Evolutionary conservation across 2,113 vertebrate species (phyloP).

Genomic region (Calyptommatus sinebrachiatus): DNA sequence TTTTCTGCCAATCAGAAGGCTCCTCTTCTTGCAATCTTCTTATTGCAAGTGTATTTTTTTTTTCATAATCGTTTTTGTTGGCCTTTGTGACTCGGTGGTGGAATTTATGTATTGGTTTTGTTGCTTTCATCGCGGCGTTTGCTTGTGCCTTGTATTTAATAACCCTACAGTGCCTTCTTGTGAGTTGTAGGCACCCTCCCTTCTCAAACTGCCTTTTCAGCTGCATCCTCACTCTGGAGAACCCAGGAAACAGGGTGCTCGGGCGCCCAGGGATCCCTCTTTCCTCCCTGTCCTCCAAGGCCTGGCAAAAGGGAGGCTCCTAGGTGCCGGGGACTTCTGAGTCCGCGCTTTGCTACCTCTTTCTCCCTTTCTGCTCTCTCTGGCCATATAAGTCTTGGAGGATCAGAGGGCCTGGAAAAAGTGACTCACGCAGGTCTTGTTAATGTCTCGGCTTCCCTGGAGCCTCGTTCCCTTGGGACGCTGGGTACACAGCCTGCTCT

Average conservation of each 20-base stretch:
- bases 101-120: too few relatives aligned
- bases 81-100: too few relatives aligned
- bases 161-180: too few relatives aligned
- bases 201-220: too few relatives aligned
- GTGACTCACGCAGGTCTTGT: slow-evolving; percentile 68
- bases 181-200: too few relatives aligned
- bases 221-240: not conserved
- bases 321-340: not conserved
- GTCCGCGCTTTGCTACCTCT: not conserved
- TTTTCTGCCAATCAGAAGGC: too few relatives aligned
- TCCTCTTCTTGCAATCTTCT: too few relatives aligned
- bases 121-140: too few relatives aligned
- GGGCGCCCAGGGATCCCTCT: not conserved
- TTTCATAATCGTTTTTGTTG: too few relatives aligned
- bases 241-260: too few relatives aligned
- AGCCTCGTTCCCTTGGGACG: slow-evolving; percentile 38
- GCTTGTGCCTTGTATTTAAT: too few relatives aligned
- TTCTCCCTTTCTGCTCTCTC: not conserved
- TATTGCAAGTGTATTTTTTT: too few relatives aligned
- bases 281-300: not conserved
- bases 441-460: slow-evolving; percentile 44
- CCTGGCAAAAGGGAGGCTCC: not conserved
- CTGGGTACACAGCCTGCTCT: not conserved
- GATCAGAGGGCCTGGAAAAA: slow-evolving; percentile 68
- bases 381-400: slow-evolving; percentile 71